Evolutionary conservation across 2,113 vertebrate genomes (phyloP).

Genomic region (Tautogolabrus adspersus): DNA sequence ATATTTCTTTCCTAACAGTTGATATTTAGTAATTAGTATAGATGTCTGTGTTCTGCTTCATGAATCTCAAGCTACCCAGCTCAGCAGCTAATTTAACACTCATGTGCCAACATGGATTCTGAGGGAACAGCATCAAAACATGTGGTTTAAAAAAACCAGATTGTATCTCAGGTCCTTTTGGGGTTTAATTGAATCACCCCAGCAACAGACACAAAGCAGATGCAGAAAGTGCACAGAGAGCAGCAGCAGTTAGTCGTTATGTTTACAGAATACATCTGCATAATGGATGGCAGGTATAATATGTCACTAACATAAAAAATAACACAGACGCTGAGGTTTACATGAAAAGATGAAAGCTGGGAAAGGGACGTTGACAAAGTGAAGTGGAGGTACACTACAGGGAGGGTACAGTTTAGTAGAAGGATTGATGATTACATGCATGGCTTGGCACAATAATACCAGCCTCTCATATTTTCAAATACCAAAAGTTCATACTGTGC

Average conservation of each 20-base stretch:
- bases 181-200: conserved; percentile 25
- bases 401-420: not conserved
- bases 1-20: not conserved
- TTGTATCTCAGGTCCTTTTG: not conserved
- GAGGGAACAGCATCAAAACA: not conserved
- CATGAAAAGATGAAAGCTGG: no score
- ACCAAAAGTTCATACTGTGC: not conserved
- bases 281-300: conserved; percentile 11
- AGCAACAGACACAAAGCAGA: conserved; percentile 22
- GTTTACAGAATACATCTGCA: conserved; percentile 4
- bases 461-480: not conserved
- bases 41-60: not conserved
- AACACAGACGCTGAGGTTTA: not conserved
- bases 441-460: not conserved
- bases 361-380: not conserved
- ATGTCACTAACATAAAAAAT: conserved; percentile 5
- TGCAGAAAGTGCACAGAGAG: conserved; percentile 12
- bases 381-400: not conserved
- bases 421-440: conserved; percentile 13
- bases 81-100: not conserved
- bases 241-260: not conserved
- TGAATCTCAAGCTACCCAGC: not conserved
- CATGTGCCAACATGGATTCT: no score
- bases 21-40: not conserved
- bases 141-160: not conserved